phyloP scores from a whole-genome alignment of 2,113 vertebrate genomes.

The Proteles cristata region DNA sequence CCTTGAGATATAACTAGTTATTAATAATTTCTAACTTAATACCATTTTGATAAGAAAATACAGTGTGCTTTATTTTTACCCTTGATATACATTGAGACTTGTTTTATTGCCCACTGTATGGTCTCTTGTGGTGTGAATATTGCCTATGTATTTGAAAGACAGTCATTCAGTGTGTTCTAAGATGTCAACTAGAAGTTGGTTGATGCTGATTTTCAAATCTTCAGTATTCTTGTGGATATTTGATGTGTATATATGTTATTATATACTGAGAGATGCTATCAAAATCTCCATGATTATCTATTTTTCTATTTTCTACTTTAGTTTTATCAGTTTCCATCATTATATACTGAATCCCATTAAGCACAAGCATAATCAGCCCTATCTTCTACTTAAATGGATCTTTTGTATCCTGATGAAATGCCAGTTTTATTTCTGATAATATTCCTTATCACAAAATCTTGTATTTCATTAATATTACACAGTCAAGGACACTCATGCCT shows the following conservation, averaged over 20 bases:
- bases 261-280: not conserved
- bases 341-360: not conserved
- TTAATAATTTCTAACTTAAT: not conserved
- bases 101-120: not conserved
- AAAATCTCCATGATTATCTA: not conserved
- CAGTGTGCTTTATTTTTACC: not conserved
- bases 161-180: too few relatives aligned
- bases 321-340: not conserved
- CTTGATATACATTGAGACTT: not conserved
- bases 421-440: not conserved
- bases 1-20: not conserved
- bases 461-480: not conserved
- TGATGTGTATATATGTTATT: not conserved
- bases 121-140: not conserved
- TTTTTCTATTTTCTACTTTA: not conserved
- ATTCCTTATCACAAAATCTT: not conserved
- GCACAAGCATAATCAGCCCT: not conserved
- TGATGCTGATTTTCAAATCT: not conserved
- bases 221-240: not conserved
- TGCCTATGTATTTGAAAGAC: not conserved
- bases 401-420: not conserved
- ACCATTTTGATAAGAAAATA: not conserved
- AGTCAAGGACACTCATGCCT: constrained; percentile 20
- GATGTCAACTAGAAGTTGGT: not conserved
- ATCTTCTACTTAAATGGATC: not conserved